phyloP scores from a whole-genome alignment of 2,113 vertebrate species.

The Paradisaea rubra region DNA sequence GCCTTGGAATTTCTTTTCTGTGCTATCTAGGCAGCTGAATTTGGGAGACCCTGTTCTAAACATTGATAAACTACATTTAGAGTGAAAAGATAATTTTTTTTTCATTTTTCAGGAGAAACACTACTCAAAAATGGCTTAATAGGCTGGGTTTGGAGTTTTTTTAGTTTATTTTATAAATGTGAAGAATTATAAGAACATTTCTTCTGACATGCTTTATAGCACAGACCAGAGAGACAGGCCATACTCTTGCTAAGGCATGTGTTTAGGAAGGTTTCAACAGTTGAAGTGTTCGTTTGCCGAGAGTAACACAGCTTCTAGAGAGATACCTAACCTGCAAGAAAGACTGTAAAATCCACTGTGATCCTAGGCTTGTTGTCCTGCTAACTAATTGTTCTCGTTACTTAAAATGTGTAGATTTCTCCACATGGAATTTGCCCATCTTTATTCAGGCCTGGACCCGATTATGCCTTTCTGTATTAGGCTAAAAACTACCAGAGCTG shows the following conservation, averaged over 20 bases:
- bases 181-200: not conserved
- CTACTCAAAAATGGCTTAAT: not conserved
- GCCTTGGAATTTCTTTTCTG: not conserved
- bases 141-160: fast-evolving
- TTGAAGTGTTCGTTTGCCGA: not conserved
- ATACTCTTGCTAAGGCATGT: fast-evolving
- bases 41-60: not conserved
- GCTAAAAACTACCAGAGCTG: not conserved
- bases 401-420: not conserved
- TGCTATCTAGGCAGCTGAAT: not conserved
- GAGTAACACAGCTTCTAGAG: not conserved
- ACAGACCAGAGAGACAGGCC: not conserved
- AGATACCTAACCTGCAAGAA: not conserved
- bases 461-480: not conserved
- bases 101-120: not conserved
- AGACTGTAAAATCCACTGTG: not conserved
- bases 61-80: not conserved
- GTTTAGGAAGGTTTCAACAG: not conserved
- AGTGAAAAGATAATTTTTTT: not conserved
- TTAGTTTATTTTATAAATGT: not conserved
- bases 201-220: not conserved
- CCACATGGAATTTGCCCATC: not conserved
- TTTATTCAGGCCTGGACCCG: not conserved
- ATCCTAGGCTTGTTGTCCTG: not conserved
- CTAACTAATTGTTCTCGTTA: not conserved